These are phyloP conservation scores for Cantharis flavilabris DNA, from an alignment of 2,888 invertebrate genomes.

Conservation along the genomic window DNA sequence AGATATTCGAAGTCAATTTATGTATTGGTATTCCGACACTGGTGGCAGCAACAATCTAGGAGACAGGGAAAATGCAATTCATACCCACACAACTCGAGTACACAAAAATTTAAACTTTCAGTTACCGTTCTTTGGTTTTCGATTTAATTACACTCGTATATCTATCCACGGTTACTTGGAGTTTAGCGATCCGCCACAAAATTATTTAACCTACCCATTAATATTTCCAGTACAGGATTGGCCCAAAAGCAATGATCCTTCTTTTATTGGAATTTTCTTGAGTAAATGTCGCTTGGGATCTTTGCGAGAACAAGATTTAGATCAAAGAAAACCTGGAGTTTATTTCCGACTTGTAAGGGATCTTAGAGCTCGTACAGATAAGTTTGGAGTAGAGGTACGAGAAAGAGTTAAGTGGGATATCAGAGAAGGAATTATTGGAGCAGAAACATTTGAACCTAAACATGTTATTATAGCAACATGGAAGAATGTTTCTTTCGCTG, in stretches of 20 bases:
- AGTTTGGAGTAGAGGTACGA: conserved; percentile 82
- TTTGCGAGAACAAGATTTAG: conserved; percentile 71
- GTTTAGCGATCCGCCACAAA: conserved; percentile 88
- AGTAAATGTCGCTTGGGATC: conserved; percentile 84
- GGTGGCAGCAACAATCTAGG: conserved; percentile 73
- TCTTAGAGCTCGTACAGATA: conserved; percentile 74
- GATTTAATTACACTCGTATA: conserved; percentile 91
- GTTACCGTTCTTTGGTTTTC: conserved; percentile 88
- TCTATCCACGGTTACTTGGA: conserved; percentile 60
- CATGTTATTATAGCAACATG: conserved; percentile 91
- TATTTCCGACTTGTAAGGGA: conserved; percentile 79
- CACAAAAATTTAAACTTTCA: conserved; percentile 93
- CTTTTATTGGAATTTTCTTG: conserved; percentile 92
- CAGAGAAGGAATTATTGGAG: conserved; percentile 87
- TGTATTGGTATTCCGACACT: conserved; percentile 88
- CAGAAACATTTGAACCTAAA: conserved; percentile 88
- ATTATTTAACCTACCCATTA: conserved; percentile 81
- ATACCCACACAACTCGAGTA: conserved; percentile 80
- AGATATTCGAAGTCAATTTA: conserved; percentile 74
- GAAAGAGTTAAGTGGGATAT: conserved; percentile 89
- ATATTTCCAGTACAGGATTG: conserved; percentile 85
- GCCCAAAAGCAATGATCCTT: conserved; percentile 85
- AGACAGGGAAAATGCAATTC: conserved; percentile 83
- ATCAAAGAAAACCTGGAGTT: conserved; percentile 78
- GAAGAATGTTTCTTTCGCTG: conserved; percentile 94